Evolutionary conservation across 2,113 vertebrate species (phyloP), one percentile per base, ranked within the genome.

Genomic region (Brachyhypopomus gauderio): DNA sequence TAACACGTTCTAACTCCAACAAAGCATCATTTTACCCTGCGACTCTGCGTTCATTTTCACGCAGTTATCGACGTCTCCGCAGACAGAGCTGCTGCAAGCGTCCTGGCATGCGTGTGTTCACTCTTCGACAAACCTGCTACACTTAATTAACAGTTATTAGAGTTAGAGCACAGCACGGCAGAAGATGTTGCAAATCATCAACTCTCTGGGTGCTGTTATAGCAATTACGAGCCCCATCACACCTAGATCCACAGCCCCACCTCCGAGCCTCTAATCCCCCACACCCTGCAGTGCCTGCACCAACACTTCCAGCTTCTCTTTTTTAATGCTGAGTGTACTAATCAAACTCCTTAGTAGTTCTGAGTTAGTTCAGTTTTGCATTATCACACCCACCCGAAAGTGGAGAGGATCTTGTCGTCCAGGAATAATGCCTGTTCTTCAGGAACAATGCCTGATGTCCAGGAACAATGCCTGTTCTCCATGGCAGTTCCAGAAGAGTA

Each of bases 111-210:
- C 4, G 2, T 74, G 27, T 74, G 30, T 27, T 72, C 22, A 22
- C 70, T 94, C 93, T 91, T 95, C 92, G 91, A 93, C 94, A 95
- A 96, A 93, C 95, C 94, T 95, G 94, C 95, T 93, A 93, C 95
- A 96, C 95, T 97, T 98, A 97, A 98, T 98, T 98, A 98, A 96
- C 97, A 95, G 95, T 97, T 97, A 97, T 98, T 97, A 97, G 95
- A 92, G 94, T 96, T 95, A 93, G 92, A 92, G 93, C 93, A 92
- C 93, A 94, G 94, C 89, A 94, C 94, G 91, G 94, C 93, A 95
- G 96, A 96, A 95, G 94, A 91, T 97, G 96, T 97, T 96, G 96
- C 96, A 98, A 96, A 97, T 97, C 96, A 98, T 96, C 95, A 93
- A 93, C 94, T 96, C 95, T 97, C 97, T 94, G 93, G 94, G 95